phyloP scores from a whole-genome alignment of 2,797 vertebrate genomes.

The Tachyglossus aculeatus region DNA sequence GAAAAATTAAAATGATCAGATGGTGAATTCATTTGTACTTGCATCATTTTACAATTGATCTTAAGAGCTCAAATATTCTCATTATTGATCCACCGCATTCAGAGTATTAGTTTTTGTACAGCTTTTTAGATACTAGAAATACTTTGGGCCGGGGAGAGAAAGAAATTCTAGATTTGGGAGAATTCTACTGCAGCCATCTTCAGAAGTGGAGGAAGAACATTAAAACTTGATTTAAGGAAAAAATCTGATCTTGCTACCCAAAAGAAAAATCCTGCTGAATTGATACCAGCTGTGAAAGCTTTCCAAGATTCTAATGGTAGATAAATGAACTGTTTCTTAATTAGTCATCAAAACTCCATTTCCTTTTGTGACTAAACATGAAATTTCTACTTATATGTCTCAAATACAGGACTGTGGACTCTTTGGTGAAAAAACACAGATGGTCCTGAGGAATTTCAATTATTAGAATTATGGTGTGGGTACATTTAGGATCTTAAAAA shows the following conservation, averaged over 20 bases:
- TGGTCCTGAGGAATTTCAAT: neutral
- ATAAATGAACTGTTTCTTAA: neutral
- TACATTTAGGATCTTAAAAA: neutral
- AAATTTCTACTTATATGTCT: neutral
- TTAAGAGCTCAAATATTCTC: too few relatives aligned
- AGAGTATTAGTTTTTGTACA: too few relatives aligned
- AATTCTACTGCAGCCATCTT: neutral
- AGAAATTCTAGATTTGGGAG: constrained; percentile 2
- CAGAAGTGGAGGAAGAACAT: neutral
- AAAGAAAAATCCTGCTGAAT: neutral
- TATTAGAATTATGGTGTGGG: constrained; percentile 1
- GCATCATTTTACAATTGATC: too few relatives aligned
- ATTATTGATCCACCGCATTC: too few relatives aligned
- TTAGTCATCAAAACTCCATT: constrained; percentile 13
- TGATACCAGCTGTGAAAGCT: neutral
- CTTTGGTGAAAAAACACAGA: neutral
- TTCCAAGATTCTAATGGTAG: neutral
- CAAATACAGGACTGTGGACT: neutral
- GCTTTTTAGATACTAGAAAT: too few relatives aligned
- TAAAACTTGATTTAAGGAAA: neutral
- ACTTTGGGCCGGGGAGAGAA: too few relatives aligned
- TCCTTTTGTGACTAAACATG: constrained; percentile 16
- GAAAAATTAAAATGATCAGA: too few relatives aligned
- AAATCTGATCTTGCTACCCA: neutral
- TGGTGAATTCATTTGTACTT: too few relatives aligned